Evolutionary conservation across 2,888 invertebrate genomes (phyloP), one percentile per base, ranked within the genome.

Genomic region (Boloria selene): DNA sequence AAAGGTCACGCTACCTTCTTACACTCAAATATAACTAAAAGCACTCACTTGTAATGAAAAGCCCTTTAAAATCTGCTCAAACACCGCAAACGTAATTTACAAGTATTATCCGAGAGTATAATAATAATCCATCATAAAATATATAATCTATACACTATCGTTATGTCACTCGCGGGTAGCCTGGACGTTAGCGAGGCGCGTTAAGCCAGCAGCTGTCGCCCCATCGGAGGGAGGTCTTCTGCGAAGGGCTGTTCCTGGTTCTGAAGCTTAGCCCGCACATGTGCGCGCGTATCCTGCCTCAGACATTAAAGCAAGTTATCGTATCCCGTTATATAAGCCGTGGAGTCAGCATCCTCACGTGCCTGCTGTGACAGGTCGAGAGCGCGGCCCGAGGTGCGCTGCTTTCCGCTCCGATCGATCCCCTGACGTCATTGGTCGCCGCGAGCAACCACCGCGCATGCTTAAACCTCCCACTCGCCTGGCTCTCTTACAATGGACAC

Each of bases 241-340:
- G 97, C 93, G 97, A 97, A 94, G 98, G 98, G 94, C 97, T 97
- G 94, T 98, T 98, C 93, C 97, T 96, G 92, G 97, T 97, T 94
- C 96, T 97, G 95, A 97, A 97, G 93, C 96, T 96, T 96, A 97
- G 95, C 94, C 97, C 97, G 94, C 96, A 97, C 97, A 97, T 97
- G 96, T 95, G 95, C 95, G 93, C 93, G 90, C 88, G 85, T 84
- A 78, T 74, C 79, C 81, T 68, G 71, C 78, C 77, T 70, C 77
- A 74, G 84, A 83, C 90, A 89, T 88, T 77, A 75, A 75, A 78
- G 65, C 69, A 70, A 62, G 64, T 69, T 72, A 69, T 58, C 68
- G 65, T 61, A 64, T 73, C 79, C 79, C 82, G 84, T 88, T 88
- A 87, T 80, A 81, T 86, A 86, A 87, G 77, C 77, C 77, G 77